Evolutionary conservation across 2,888 invertebrate species (phyloP).

Genomic region (Mesorhabditis spiculigera): DNA sequence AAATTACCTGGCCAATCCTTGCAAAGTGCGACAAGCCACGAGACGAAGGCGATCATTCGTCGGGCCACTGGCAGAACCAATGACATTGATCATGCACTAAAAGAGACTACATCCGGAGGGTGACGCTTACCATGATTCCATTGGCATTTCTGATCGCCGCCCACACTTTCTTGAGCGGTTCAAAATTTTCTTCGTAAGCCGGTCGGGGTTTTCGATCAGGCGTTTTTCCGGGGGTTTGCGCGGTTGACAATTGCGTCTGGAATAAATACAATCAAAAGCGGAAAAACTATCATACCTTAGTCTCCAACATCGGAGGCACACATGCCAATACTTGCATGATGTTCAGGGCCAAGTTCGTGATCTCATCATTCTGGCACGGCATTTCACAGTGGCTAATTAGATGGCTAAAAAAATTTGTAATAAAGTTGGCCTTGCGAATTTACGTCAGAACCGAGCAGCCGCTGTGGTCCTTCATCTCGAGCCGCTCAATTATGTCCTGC

Average conservation of each 20-base stretch:
- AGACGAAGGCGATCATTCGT: background rate
- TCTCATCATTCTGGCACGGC: background rate
- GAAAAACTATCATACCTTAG: background rate
- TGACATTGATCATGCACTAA: background rate
- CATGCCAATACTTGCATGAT: background rate
- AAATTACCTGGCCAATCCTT: constrained; percentile 3
- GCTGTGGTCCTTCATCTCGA: background rate
- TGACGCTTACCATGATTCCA: constrained; percentile 79
- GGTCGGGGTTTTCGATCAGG: background rate
- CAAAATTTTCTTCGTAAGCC: constrained; percentile 65
- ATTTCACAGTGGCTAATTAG: background rate
- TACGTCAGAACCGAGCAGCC: background rate
- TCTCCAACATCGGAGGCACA: background rate
- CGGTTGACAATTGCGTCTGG: background rate
- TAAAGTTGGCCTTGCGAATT: background rate
- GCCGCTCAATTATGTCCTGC: constrained; percentile 16
- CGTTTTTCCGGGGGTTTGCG: background rate
- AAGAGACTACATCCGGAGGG: background rate
- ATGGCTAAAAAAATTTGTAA: constrained; percentile 1
- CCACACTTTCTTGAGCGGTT: constrained; percentile 87
- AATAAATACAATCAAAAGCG: background rate
- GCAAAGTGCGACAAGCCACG: background rate
- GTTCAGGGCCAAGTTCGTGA: background rate
- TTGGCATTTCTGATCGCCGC: constrained; percentile 87
- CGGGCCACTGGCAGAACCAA: background rate